Evolutionary conservation across 2,888 invertebrate species (phyloP), one percentile per base, ranked within the genome.

Genomic region (Caenorhabditis drosophilae): DNA sequence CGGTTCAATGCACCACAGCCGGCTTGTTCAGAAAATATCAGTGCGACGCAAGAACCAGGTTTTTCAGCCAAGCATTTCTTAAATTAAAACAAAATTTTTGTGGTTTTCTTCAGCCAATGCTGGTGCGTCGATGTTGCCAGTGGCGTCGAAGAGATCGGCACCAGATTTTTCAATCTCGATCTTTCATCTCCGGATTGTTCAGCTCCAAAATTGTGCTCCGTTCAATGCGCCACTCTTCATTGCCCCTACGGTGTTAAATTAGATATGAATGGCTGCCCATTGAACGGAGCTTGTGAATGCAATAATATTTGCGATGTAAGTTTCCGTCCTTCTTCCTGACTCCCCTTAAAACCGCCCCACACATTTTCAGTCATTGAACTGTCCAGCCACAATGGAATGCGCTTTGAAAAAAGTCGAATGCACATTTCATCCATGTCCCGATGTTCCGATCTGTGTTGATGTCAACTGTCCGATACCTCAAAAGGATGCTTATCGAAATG

Each of bases 71-170:
- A 31, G 45, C 20, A 18, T 18, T n/a, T 45, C 31, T 31, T 16
- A 38, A n/a, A n/a, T 11, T 9, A 34, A 34, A 34, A 34, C 9
- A 34, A 34, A 34, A 34, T 11, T 12, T 34, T 11, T 34, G 15
- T 36, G 20, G 23, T n/a, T 4, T 23, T n/a, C 45, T 64, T 20
- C 50, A 71, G 69, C 38, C 74, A 72, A 42, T 75, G 75, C 47
- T 75, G 75, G 75, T 75, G 75, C 51, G 73, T 67, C 6, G 64
- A 75, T 35, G 15, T 42, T n/a, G 23, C 42, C 9, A 66, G 64
- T 20, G 80, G 80, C 11, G 41, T 72, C 2, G 80, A 80, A 55
- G 36, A 70, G 27, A 57, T 56, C 25, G 79, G 80, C 35, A 80
- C 78, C 2, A 26, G 75, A 16, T 48, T 56, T 34, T 56, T 55